These are phyloP conservation scores for Antechinus flavipes DNA, from an alignment of 2,113 vertebrate genomes.

Conservation along the genomic window DNA sequence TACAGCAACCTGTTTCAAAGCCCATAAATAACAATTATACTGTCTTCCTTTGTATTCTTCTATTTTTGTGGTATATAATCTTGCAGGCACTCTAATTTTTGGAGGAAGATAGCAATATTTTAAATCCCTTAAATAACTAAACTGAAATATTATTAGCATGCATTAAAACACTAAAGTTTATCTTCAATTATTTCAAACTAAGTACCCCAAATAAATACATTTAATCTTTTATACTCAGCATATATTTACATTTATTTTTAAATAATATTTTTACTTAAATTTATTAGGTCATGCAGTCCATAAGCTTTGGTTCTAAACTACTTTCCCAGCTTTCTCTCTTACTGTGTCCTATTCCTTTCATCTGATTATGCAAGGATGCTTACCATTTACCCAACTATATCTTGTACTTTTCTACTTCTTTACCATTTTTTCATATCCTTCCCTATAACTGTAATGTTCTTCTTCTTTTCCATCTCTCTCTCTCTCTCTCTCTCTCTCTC, in stretches of 20 bases:
- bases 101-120: constrained; percentile 21
- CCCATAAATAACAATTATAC: neutral
- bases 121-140: neutral
- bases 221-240: neutral
- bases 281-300: neutral
- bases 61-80: constrained; percentile 12
- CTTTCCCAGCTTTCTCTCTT: neutral
- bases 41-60: neutral
- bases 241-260: constrained; percentile 27
- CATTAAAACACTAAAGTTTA: constrained; percentile 22
- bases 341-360: neutral
- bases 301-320: neutral
- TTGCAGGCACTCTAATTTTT: constrained; percentile 15
- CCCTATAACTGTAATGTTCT: neutral
- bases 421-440: neutral
- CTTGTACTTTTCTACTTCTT: neutral
- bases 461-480: too few relatives aligned
- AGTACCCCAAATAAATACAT: neutral
- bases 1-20: constrained; percentile 41
- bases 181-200: neutral
- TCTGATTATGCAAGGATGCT: neutral
- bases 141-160: neutral
- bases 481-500: too few relatives aligned
- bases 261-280: constrained; percentile 3
- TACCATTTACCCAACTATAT: neutral